Conservation (phyloP, 2,888 invertebrate species). For the Nasonovia ribisnigri region DNA sequence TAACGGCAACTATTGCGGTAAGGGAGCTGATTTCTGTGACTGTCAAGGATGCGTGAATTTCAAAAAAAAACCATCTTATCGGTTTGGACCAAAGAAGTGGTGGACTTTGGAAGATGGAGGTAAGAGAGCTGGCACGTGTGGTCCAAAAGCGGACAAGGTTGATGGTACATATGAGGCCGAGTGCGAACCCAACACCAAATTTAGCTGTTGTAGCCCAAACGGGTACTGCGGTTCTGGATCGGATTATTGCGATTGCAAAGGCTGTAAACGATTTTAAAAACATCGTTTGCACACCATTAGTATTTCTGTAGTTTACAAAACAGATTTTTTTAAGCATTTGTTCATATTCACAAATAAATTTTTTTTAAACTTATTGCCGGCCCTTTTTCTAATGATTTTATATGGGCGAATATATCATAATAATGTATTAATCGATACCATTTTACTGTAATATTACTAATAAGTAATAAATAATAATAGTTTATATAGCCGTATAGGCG, state of each 20-base stretch:
- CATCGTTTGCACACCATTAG: background rate
- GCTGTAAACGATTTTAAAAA: slow-evolving; percentile 44
- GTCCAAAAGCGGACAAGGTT: slow-evolving; percentile 62
- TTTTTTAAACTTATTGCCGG: too few relatives aligned
- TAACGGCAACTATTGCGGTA: slow-evolving; percentile 66
- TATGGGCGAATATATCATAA: too few relatives aligned
- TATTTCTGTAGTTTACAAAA: too few relatives aligned
- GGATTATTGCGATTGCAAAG: slow-evolving; percentile 63
- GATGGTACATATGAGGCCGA: slow-evolving; percentile 58
- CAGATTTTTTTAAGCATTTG: too few relatives aligned
- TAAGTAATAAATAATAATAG: too few relatives aligned
- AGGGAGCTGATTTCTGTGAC: slow-evolving; percentile 60
- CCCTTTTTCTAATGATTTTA: too few relatives aligned
- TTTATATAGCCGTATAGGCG: too few relatives aligned
- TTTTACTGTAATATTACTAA: too few relatives aligned
- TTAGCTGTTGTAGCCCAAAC: slow-evolving; percentile 60
- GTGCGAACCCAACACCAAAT: slow-evolving; percentile 63
- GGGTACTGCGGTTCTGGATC: slow-evolving; percentile 62
- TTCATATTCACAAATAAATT: too few relatives aligned
- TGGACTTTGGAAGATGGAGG: slow-evolving; percentile 55
- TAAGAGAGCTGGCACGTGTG: slow-evolving; percentile 53
- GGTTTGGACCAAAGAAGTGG: slow-evolving; percentile 53
- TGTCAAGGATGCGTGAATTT: slow-evolving; percentile 66
- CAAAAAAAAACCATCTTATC: slow-evolving; percentile 49
- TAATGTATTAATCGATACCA: too few relatives aligned